Conservation (phyloP, 2,113 vertebrate genomes). For the Pituophis catenifer region DNA sequence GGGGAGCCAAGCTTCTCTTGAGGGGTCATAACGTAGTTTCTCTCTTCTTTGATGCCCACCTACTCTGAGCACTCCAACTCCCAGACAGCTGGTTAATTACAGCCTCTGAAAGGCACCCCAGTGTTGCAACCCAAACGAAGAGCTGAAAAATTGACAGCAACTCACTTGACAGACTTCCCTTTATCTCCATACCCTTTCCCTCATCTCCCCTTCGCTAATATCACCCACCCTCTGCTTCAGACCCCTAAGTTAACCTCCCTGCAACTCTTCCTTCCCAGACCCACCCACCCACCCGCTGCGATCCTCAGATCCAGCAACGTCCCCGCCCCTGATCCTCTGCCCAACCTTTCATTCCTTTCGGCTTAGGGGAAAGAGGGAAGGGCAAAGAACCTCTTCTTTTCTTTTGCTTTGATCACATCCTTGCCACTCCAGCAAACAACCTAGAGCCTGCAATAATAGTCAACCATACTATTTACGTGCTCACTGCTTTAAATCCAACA, state of each 20-base stretch:
- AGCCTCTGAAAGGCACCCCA: not conserved
- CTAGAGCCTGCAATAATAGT: not conserved
- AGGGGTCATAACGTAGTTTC: not conserved
- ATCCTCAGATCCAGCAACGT: not conserved
- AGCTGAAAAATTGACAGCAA: not conserved
- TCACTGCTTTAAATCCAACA: not conserved
- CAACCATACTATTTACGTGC: not conserved
- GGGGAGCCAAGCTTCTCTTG: too few relatives aligned
- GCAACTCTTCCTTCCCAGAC: slow-evolving; percentile 80
- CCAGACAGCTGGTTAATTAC: slow-evolving; percentile 20
- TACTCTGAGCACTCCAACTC: not conserved
- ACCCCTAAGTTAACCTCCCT: slow-evolving; percentile 60
- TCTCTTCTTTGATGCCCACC: not conserved
- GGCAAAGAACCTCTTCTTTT: not conserved
- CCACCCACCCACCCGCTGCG: slow-evolving; percentile 18
- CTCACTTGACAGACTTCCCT: not conserved
- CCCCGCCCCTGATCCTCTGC: not conserved
- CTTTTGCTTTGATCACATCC: slow-evolving; percentile 1
- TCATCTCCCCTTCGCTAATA: slow-evolving; percentile 50
- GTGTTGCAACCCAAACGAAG: not conserved
- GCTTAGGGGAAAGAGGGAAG: not conserved
- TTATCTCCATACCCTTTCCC: not conserved
- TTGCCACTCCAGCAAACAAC: slow-evolving; percentile 31
- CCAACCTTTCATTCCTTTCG: not conserved
- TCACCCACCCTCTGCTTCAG: slow-evolving; percentile 63